phyloP scores from a whole-genome alignment of 1,140 invertebrate genomes.

The Meloidogyne exigua region DNA sequence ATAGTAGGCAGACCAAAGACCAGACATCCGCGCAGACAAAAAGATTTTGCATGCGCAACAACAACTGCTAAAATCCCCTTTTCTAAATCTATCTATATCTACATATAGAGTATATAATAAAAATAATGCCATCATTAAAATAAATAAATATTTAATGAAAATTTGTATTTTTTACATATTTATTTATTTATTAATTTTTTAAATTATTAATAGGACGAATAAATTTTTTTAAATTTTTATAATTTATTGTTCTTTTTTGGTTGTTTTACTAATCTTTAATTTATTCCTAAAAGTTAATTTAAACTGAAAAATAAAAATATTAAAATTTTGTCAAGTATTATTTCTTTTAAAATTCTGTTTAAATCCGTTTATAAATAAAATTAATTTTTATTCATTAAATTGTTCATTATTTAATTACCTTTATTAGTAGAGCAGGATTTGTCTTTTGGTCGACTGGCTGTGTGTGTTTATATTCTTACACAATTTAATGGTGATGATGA shows the following conservation, averaged over 20 bases:
- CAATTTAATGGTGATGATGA: background rate
- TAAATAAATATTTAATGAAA: too few species aligned
- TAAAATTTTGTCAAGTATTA: too few species aligned
- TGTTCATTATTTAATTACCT: background rate
- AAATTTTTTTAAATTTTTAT: too few species aligned
- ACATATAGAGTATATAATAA: background rate
- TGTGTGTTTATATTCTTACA: conserved; percentile 1
- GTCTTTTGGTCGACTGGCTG: background rate
- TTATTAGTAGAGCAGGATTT: background rate
- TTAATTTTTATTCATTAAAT: background rate
- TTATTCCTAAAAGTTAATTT: too few species aligned
- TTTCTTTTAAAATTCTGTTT: too few species aligned
- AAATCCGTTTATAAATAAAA: too few species aligned
- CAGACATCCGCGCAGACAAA: background rate
- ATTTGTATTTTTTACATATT: too few species aligned
- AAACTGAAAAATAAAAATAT: too few species aligned
- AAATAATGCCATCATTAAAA: background rate
- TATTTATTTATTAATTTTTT: too few species aligned
- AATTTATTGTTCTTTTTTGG: too few species aligned
- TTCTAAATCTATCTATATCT: background rate
- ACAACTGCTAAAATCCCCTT: background rate
- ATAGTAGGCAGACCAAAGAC: background rate
- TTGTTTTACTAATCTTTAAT: too few species aligned
- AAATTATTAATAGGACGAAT: too few species aligned
- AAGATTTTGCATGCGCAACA: background rate